Evolutionary conservation across 2,113 vertebrate species (phyloP), one percentile per base, ranked within the genome.

Genomic region (Pitta sordida): DNA sequence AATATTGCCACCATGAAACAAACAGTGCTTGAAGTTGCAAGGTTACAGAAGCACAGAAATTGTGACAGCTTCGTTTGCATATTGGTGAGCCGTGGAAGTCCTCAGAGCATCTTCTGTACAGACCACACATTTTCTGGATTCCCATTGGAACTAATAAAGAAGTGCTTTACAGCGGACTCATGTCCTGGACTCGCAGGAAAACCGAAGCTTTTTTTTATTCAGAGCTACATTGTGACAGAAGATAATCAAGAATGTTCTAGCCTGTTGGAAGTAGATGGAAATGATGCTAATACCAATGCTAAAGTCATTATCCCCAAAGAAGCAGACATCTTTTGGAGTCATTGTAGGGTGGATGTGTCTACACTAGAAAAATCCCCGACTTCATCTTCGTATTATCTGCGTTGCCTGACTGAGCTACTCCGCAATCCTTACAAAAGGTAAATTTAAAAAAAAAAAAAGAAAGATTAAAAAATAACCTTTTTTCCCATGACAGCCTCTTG

Each of bases 191-290:
- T 99, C 90, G 68, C 93, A 3, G 99, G 98, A 68, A 99, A 99
- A 91, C 99, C 99, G 0, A 99, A 99, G 71, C 97, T 99, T 59
- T 99, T 99, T 96, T 99, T 99, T 83, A 98, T 99, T 96, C 99
- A 99, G 96, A 98, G 93, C 83, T 99, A 99, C 43, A 59, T 96
- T 24, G 86, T 95, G 20, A 60, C 93, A 13, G 91, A 96, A 71
- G 80, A 67, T 63, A 80, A 59, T 9, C 84, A 44, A 22, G 90
- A 94, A 56, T 65, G 29, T 56, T 56, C 64, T 44, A 96, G 94
- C 88, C 20, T 96, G 15, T 62, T 97, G 53, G 98, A 99, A 95
- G 95, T 98, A 0, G 98, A 99, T 39, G 98, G 97, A 11, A 96
- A 91, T 2, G 20, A 19, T 26, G 43, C 24, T 1, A 83, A 27